These are phyloP conservation scores for Agrilus mali DNA, from an alignment of 2,888 invertebrate genomes.

Conservation along the genomic window DNA sequence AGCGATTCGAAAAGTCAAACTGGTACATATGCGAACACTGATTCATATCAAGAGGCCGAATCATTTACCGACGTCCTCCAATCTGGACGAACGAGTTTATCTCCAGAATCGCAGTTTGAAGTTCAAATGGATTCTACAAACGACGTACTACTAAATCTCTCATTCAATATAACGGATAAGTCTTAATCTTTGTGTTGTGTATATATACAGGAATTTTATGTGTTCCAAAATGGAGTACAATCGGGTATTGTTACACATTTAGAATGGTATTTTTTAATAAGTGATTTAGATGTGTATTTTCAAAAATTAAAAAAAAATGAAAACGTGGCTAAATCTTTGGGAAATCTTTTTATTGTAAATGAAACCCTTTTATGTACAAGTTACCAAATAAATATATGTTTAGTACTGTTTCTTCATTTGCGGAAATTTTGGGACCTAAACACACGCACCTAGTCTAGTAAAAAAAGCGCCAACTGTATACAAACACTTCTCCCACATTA, in stretches of 20 bases:
- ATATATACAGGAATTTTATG: too few relatives aligned
- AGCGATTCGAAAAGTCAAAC: slow-evolving; percentile 30
- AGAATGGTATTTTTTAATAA: slow-evolving; percentile 2
- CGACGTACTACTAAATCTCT: slow-evolving; percentile 30
- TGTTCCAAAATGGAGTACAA: neutral
- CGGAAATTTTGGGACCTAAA: too few relatives aligned
- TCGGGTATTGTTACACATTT: slow-evolving; percentile 2
- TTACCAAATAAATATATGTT: too few relatives aligned
- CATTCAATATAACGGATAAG: slow-evolving; percentile 27
- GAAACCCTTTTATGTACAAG: too few relatives aligned
- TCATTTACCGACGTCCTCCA: slow-evolving; percentile 28
- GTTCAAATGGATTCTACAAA: slow-evolving; percentile 27
- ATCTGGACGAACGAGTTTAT: slow-evolving; percentile 17
- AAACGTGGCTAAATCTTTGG: too few relatives aligned
- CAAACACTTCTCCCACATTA: too few relatives aligned
- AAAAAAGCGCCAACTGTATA: too few relatives aligned
- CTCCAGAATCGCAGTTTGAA: slow-evolving; percentile 24
- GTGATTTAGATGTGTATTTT: neutral
- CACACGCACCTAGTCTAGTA: too few relatives aligned
- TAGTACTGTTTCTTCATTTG: too few relatives aligned
- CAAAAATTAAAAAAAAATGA: too few relatives aligned
- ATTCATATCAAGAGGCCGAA: slow-evolving; percentile 18
- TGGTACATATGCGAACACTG: slow-evolving; percentile 18
- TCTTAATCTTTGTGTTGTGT: slow-evolving; percentile 17
- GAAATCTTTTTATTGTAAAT: too few relatives aligned